Conservation (phyloP, 2,113 vertebrate genomes). For the Desmodus rotundus region DNA sequence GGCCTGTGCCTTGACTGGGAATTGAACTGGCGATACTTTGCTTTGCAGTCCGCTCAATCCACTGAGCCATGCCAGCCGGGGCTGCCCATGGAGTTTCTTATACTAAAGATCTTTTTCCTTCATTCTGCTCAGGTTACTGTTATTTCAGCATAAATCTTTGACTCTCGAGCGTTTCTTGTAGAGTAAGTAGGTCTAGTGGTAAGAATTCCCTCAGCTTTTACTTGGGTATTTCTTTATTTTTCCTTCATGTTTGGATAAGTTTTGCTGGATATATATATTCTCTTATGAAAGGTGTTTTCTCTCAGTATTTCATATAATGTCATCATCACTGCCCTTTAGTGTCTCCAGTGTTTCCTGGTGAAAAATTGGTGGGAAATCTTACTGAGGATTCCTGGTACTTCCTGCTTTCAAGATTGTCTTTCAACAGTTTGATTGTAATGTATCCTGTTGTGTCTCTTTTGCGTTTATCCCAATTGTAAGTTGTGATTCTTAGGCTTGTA, state of each 20-base stretch:
- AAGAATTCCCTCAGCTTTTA: background rate
- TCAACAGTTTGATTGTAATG: background rate
- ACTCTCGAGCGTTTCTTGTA: background rate
- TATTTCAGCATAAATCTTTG: background rate
- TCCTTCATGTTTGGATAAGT: background rate
- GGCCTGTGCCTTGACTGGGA: no score
- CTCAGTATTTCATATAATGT: background rate
- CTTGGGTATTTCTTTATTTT: background rate
- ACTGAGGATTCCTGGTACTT: background rate
- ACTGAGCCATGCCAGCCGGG: no score
- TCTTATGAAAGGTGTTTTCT: background rate
- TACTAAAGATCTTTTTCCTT: background rate
- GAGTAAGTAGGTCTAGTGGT: background rate
- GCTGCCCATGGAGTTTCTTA: background rate
- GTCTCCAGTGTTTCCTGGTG: background rate
- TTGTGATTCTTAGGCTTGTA: background rate
- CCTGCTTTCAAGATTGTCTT: background rate
- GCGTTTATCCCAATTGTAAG: background rate
- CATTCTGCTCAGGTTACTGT: background rate
- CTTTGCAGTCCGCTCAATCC: no score
- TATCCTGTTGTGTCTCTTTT: background rate
- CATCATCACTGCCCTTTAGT: background rate
- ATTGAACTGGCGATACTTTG: no score
- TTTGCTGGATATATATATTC: background rate
- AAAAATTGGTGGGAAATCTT: background rate